A percentile compares a stretch with the other conserved stretches of the same genome.
phyloP scores from a whole-genome alignment of 2,888 invertebrate species.

The Habroteleia sp. region DNA sequence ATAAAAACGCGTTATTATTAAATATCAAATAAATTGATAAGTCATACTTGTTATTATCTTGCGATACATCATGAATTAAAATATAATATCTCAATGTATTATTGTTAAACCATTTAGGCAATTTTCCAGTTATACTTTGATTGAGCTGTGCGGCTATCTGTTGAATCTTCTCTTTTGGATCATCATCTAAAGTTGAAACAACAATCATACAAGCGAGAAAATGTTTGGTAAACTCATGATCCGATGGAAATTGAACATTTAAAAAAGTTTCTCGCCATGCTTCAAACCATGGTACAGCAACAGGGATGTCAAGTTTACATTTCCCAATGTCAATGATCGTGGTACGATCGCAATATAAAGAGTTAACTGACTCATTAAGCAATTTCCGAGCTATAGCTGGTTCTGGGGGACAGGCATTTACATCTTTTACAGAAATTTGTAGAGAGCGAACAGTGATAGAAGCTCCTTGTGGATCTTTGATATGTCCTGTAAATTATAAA shows the following conservation, averaged over 20 bases:
- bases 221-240: slow-evolving; percentile 98
- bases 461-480: slow-evolving; percentile 91
- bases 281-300: slow-evolving; percentile 96
- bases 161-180: slow-evolving; percentile 91
- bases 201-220: slow-evolving; percentile 91
- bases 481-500: slow-evolving; percentile 84
- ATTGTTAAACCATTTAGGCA: slow-evolving; percentile 91
- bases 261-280: slow-evolving; percentile 96
- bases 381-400: slow-evolving; percentile 91
- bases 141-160: slow-evolving; percentile 90
- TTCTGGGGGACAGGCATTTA: slow-evolving; percentile 90
- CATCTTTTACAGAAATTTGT: slow-evolving; percentile 90
- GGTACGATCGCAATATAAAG: slow-evolving; percentile 83
- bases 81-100: slow-evolving; percentile 94
- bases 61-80: slow-evolving; percentile 91
- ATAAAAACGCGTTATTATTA: not conserved
- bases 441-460: slow-evolving; percentile 88
- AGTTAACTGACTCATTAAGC: slow-evolving; percentile 90
- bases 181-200: slow-evolving; percentile 87
- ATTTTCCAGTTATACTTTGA: slow-evolving; percentile 88
- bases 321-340: slow-evolving; percentile 83
- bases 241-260: slow-evolving; percentile 92
- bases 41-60: slow-evolving; percentile 88
- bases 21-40: too few species aligned
- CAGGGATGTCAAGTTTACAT: slow-evolving; percentile 86